Base-by-base conservation (phyloP, 1,140 invertebrate genomes). In the Lepidurus arcticus region DNA sequence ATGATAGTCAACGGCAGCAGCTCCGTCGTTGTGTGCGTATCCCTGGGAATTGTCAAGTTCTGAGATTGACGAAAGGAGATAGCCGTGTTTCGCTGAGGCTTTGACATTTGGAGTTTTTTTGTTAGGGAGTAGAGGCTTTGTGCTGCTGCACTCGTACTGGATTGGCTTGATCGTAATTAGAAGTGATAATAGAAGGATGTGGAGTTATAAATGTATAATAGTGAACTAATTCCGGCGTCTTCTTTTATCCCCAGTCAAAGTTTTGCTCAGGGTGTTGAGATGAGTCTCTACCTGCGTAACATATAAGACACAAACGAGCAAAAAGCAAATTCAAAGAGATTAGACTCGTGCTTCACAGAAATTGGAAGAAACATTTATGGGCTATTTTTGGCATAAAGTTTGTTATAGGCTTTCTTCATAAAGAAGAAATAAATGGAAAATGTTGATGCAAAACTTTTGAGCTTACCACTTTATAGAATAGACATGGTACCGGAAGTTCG, bases 381-480 rank as follows among this genome's bases (percentile, higher is more conserved):
- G 2, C 34, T 34, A 34, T 34, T 3, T 34, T 34, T 34, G 34
- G 34, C 34, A 4, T 34, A 34, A 34, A 34, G 34, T 34, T 34
- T 34, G 34, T 34, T 34, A 34, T 34, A 34, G 34, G 34, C 34
- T 34, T 34, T 3, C 2, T 34, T 34, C 34, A 34, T 34, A 34
- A 44, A 44, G 13, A 76, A n/a, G 13, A 76, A 4, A 10, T 21
- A 13, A 76, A 16, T 21, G 13, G 1, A 1, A 21, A 34, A 44
- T 45, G 11, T n/a, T 16, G 21, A 65, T 34, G 0, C 11, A 74
- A 44, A 24, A 34, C n/a, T 42, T 73, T 24, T 21, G 16, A 74
- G 74, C 83, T 82, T 79, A 84, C 84, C 53, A 82, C 82, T 80
- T 81, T 80, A 78, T 83, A 85, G 77, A 85, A 85, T 53, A 85